Evolutionary conservation across 2,113 vertebrate genomes (phyloP).

Genomic region (Platysteira castanea): DNA sequence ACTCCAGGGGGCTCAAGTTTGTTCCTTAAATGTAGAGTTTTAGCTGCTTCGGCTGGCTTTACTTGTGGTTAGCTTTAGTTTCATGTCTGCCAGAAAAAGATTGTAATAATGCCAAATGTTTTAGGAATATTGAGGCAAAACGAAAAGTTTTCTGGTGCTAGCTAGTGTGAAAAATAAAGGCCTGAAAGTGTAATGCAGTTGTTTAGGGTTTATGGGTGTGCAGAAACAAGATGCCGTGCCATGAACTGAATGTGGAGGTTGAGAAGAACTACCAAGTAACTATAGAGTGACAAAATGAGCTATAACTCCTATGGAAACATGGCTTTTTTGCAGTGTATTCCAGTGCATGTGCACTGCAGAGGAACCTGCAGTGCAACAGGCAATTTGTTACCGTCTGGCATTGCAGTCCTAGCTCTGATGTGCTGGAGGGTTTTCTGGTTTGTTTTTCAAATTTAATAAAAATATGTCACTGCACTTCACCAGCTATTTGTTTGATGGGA

Average conservation of each 20-base stretch:
- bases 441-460: neutral
- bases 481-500: neutral
- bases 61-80: neutral
- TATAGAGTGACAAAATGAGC: neutral
- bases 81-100: neutral
- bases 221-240: neutral
- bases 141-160: neutral
- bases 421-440: neutral
- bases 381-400: neutral
- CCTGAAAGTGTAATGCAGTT: neutral
- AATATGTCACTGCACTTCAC: neutral
- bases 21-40: neutral
- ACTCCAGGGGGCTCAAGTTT: neutral
- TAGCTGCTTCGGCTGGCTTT: neutral
- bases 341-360: neutral
- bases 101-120: neutral
- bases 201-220: neutral
- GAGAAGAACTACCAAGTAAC: neutral
- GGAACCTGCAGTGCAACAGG: neutral
- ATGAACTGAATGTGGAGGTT: neutral
- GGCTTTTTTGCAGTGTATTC: rapidly evolving
- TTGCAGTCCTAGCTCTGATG: neutral
- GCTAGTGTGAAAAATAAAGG: neutral
- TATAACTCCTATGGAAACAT: neutral
- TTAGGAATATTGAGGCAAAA: neutral